Evolutionary conservation across 2,797 vertebrate genomes (phyloP).

Genomic region (Heteromormyrus szaboi): DNA sequence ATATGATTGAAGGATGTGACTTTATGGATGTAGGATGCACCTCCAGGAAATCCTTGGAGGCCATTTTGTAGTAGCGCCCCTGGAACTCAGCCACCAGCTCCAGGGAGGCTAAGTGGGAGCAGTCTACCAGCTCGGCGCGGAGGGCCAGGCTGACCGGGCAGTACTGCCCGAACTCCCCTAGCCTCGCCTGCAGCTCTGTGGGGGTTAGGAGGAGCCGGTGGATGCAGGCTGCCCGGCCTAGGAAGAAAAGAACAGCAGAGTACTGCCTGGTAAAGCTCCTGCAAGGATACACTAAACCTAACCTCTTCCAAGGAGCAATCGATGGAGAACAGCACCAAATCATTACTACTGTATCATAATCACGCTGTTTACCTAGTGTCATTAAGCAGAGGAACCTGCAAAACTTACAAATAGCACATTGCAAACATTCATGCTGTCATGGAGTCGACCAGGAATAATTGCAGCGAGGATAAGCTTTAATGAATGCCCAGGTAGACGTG

Average conservation of each 20-base stretch:
- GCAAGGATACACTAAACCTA: neutral
- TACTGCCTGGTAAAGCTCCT: neutral
- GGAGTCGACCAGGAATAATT: neutral
- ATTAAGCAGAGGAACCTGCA: neutral
- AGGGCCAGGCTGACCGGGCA: conserved; percentile 86
- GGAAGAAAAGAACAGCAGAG: neutral
- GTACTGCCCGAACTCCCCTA: conserved; percentile 81
- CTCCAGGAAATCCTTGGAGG: conserved; percentile 68
- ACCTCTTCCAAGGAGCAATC: neutral
- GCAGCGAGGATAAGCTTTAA: neutral
- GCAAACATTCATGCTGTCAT: neutral
- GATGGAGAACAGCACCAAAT: neutral
- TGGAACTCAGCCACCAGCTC: conserved; percentile 75
- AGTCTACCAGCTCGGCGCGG: conserved; percentile 70
- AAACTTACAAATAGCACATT: neutral
- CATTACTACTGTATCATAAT: neutral
- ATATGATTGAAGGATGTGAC: neutral
- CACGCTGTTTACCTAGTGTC: neutral
- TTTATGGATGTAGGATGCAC: conserved; percentile 42
- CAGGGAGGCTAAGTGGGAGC: conserved; percentile 61
- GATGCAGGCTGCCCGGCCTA: conserved; percentile 80
- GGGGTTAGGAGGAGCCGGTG: conserved; percentile 78
- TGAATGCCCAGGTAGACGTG: neutral
- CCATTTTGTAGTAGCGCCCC: conserved; percentile 81
- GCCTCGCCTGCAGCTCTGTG: conserved; percentile 62